Evolutionary conservation across 2,888 invertebrate species (phyloP), one percentile per base, ranked within the genome.

Genomic region (Apodemia hepburni): DNA sequence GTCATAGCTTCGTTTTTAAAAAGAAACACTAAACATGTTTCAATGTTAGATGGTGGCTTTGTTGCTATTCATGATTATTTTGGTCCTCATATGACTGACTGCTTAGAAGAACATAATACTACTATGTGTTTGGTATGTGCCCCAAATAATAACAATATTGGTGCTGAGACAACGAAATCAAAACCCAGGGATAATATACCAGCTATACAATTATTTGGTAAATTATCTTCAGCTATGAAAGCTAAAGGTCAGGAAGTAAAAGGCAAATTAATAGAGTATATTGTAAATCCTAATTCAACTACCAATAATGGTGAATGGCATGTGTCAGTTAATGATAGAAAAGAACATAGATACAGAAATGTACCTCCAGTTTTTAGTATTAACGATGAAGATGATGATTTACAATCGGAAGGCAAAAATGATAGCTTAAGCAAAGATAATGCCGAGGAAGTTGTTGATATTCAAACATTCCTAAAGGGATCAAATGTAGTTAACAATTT

Each of bases 1-100:
- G 98, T 99, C 29, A 97, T 99, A 17, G 98, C 99, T 7, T 97
- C 98, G 64, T 99, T 99, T 84, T 92, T 99, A 59, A 98, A 99
- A 85, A 96, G 97, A 80, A 97, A 97, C 79, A 97, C 97, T 0
- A 96, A 96, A 74, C 98, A 97, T 81, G 97, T 99, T 59, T 97
- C 98, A 59, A 94, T 98, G 85, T 93, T 98, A 22, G 95, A 96
- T 69, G 98, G 98, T 64, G 99, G 99, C 3, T 99, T 98, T 86
- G 92, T 93, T 73, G 95, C 96, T 33, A 94, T 97, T 69, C 97
- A 97, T 76, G 95, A 96, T 70, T 95, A 96, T 75, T 95, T 98
- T 78, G 95, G 95, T 15, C 95, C 96, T 64, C 95, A 96, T 76
- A 94, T 97, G 83, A 93, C 94, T 42, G 95, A 95, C 70, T 96